A percentile compares a stretch with the other conserved stretches of the same genome.
phyloP scores from a whole-genome alignment of 1,140 invertebrate species.

The Penaeus japonicus region DNA sequence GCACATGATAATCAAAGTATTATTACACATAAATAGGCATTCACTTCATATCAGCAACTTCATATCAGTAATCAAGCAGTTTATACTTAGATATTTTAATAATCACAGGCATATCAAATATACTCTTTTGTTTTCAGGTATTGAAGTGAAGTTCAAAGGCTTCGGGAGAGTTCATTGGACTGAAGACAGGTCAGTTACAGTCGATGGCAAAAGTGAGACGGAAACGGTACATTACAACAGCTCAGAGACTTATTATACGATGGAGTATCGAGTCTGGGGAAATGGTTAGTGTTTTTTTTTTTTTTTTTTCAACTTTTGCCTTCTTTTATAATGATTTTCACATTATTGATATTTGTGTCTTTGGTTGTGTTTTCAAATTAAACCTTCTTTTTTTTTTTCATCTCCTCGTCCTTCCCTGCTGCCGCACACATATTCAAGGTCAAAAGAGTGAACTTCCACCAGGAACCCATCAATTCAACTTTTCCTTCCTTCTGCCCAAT shows the following conservation, averaged over 20 bases:
- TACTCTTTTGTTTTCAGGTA: slow-evolving; percentile 18
- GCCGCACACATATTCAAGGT: too few species aligned
- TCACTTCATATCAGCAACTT: too few species aligned
- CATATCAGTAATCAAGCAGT: too few species aligned
- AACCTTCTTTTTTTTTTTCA: too few species aligned
- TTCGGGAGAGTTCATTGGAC: slow-evolving; percentile 43
- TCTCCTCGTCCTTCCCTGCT: too few species aligned
- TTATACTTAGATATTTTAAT: background rate
- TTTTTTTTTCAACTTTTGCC: too few species aligned
- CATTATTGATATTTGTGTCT: too few species aligned
- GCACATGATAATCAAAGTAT: too few species aligned
- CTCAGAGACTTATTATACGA: slow-evolving; percentile 27
- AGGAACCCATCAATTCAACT: slow-evolving; percentile 33
- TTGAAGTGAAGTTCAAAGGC: slow-evolving; percentile 45
- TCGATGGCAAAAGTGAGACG: slow-evolving; percentile 19
- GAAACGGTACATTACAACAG: slow-evolving; percentile 32
- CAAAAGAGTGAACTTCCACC: slow-evolving; percentile 22
- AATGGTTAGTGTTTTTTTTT: slow-evolving; percentile 21
- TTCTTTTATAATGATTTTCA: too few species aligned
- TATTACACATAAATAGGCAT: too few species aligned
- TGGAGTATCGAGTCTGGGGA: slow-evolving; percentile 34
- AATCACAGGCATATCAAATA: background rate
- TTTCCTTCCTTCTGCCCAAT: slow-evolving; percentile 19
- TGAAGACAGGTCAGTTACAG: background rate
- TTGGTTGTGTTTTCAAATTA: too few species aligned